Evolutionary conservation across 2,113 vertebrate genomes (phyloP), one percentile per base, ranked within the genome.

Genomic region (Symphodus melops): DNA sequence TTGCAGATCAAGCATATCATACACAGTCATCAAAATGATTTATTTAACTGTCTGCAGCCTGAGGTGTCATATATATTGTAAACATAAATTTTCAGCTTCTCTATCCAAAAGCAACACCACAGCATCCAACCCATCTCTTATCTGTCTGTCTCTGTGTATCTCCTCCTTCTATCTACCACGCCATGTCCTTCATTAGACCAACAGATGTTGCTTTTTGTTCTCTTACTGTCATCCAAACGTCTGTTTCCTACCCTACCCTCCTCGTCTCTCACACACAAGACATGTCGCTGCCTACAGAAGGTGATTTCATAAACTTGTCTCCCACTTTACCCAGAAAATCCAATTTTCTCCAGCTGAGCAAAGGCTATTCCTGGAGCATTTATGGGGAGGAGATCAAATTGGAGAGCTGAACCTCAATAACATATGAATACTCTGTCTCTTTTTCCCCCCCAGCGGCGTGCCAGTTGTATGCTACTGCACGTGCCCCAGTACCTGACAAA

Each of bases 291-390:
- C 60, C 73, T 68, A 65, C 60, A 42, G 70, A 70, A 44, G 54
- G 23, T 68, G 80, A 88, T 89, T 92, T 87, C 83, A 88, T 84
- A 86, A 87, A 88, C 82, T 71, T 80, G 71, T 65, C 59, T 83
- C 77, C 81, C 82, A 78, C 83, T 91, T 91, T 71, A 77, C 56
- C 69, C 33, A 68, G 77, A 85, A 87, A 91, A 90, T 89, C 81
- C 66, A 85, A 93, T 92, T 84, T 92, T 86, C 81, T 79, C 76
- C 75, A 73, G 70, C 78, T 68, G 77, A 82, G 88, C 72, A 82
- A 70, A 80, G 79, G 85, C 81, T 86, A 90, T 92, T 86, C 79
- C 57, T 76, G 83, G 83, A 90, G 81, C 89, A 82, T 91, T 89
- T 88, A 87, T 82, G 77, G 64, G 73, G 58, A 73, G 36, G 52